These are phyloP conservation scores for Chunga burmeisteri DNA, from an alignment of 2,113 vertebrate species.

Conservation along the genomic window DNA sequence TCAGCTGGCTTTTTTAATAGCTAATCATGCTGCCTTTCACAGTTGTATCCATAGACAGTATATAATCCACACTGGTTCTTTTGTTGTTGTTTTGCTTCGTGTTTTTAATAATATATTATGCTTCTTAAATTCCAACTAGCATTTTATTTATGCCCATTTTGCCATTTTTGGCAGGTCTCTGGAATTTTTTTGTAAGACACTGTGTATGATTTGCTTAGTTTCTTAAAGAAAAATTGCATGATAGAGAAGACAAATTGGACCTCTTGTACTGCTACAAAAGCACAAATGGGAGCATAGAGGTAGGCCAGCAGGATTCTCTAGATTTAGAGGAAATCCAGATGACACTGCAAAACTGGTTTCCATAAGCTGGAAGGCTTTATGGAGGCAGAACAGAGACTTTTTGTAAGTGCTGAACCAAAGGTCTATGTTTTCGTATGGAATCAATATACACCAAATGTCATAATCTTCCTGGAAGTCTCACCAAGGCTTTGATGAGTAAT, in stretches of 20 bases:
- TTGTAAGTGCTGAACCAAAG: background rate
- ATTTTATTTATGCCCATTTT: background rate
- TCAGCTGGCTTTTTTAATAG: background rate
- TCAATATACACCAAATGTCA: background rate
- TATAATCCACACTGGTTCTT: background rate
- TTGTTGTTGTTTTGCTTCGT: background rate
- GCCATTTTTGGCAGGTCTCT: background rate
- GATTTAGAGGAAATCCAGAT: background rate
- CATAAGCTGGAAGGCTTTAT: background rate
- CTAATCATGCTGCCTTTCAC: background rate
- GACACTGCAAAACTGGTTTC: background rate
- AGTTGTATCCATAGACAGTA: background rate
- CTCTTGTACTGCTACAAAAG: background rate
- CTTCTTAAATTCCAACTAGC: background rate
- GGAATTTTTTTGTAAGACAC: background rate
- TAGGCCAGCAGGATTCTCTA: background rate
- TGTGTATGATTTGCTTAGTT: background rate
- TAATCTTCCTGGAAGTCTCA: background rate
- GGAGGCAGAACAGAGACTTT: background rate
- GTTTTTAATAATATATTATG: background rate
- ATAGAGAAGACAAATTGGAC: background rate
- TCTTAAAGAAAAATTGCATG: background rate
- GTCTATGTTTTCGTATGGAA: background rate
- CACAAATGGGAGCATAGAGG: background rate
- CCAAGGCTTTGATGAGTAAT: background rate